Base-by-base conservation (phyloP, 2,888 invertebrate genomes). In the Pachymerium ferrugineum region DNA sequence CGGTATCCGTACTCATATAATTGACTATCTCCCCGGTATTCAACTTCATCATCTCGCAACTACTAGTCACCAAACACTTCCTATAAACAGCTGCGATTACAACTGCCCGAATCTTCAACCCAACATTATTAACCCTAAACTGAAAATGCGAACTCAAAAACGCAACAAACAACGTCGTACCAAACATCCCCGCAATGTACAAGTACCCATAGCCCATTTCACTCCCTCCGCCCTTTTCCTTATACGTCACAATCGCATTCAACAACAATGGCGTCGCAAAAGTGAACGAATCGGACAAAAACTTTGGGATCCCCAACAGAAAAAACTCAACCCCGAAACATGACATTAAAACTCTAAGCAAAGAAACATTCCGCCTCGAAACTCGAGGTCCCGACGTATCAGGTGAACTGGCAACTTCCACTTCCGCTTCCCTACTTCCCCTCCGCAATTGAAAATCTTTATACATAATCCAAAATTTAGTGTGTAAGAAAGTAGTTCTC, bases 1-100 rank as follows among this genome's bases (percentile, higher is more conserved):
- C 96, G 0, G 93, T 91, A 82, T 99, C 98, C 0, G 95, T 95
- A 31, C 96, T 97, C 92, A 98, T 95, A 78, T 94, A 92, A 83
- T 98, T 98, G 1, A 97, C 88, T 74, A 98, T 90, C 85, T 97
- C 93, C 0, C 97, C 97, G 47, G 90, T 86, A 14, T 86, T 86
- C 81, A 86, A 87, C 76, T 78, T 77, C 29, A 84, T 80, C 73
- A 85, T 78, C 1, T 81, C 79, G 14, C 83, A 81, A 74, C 81
- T 80, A 76, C 82, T 83, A 10, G 86, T 80, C 25, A 83, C 83
- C 29, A 90, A 81, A 10, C 87, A 86, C 82, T 90, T 90, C 76
- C 89, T 86, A 80, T 97, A 94, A 75, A 94, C 87, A 14, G 90
- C 88, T 4, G 92, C 90, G 0, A 97, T 88, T 38, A 97, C 85